Conservation (phyloP, 2,113 vertebrate genomes). For the Cheilinus undulatus region DNA sequence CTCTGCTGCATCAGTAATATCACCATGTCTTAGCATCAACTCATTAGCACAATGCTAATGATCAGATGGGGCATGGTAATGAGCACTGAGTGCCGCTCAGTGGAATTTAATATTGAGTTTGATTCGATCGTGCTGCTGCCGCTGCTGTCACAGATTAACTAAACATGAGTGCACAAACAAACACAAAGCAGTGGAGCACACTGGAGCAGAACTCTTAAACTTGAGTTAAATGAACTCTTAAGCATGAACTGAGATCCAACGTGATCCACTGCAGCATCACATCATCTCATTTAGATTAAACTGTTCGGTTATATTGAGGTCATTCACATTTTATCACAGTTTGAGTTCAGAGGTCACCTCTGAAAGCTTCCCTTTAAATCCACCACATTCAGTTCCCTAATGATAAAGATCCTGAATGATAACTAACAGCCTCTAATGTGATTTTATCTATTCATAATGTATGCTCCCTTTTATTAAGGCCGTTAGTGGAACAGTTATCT, state of each 20-base stretch:
- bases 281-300: constrained; percentile 28
- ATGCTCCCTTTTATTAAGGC: constrained; percentile 3
- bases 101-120: constrained; percentile 48
- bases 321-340: constrained; percentile 25
- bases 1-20: not conserved
- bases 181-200: not conserved
- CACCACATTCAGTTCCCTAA: constrained; percentile 13
- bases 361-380: not conserved
- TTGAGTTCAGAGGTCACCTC: constrained; percentile 13
- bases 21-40: not conserved
- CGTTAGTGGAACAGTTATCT: constrained; percentile 31
- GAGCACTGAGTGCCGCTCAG: not conserved
- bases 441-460: constrained; percentile 18
- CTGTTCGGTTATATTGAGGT: constrained; percentile 24
- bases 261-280: not conserved
- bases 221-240: not conserved
- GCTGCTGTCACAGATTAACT: not conserved
- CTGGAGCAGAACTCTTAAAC: not conserved
- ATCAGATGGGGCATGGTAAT: not conserved
- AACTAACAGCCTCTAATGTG: constrained; percentile 19
- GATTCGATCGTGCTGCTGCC: not conserved
- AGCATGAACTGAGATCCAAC: not conserved
- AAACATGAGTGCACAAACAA: not conserved
- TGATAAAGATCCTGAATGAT: not conserved
- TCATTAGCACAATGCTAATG: not conserved